Percentiles rank a stretch among this genome's conserved stretches.
Evolutionary conservation across 2,797 vertebrate genomes (phyloP).

Genomic region (Gephyroberyx darwinii): DNA sequence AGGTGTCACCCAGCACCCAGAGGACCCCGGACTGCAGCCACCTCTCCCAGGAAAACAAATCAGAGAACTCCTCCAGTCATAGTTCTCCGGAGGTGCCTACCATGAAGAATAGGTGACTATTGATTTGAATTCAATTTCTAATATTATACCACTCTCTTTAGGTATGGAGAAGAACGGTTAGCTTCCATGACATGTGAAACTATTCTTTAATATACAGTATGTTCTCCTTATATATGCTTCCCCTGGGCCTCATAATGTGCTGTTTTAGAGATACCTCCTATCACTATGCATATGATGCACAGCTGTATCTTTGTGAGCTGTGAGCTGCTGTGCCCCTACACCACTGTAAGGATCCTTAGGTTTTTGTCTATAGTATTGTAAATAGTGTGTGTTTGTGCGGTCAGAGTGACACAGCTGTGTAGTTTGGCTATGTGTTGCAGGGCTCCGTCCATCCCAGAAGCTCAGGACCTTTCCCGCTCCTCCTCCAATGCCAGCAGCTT

Average conservation of each 20-base stretch:
- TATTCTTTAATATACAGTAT: no score
- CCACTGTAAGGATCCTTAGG: no score
- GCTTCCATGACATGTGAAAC: not conserved
- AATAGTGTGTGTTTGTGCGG: slow-evolving; percentile 6
- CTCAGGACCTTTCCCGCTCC: slow-evolving; percentile 90
- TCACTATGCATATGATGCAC: no score
- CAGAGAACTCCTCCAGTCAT: slow-evolving; percentile 90
- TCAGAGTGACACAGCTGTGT: slow-evolving; percentile 74
- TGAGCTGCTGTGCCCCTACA: no score
- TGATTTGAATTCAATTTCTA: not conserved
- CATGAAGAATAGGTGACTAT: slow-evolving; percentile 87
- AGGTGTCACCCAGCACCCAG: slow-evolving; percentile 87
- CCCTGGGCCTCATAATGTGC: no score
- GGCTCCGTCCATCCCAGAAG: slow-evolving; percentile 86
- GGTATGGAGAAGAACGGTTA: not conserved
- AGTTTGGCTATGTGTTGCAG: slow-evolving; percentile 82
- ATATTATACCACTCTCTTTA: not conserved
- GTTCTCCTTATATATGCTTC: no score
- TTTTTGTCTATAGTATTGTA: no score
- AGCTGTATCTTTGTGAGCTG: no score
- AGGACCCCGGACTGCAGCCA: slow-evolving; percentile 85
- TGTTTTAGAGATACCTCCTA: no score
- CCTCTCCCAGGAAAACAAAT: slow-evolving; percentile 86
- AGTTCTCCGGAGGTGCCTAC: slow-evolving; percentile 93
- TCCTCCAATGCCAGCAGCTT: slow-evolving; percentile 98